phyloP scores from a whole-genome alignment of 2,113 vertebrate genomes.

The Dasyurus viverrinus region DNA sequence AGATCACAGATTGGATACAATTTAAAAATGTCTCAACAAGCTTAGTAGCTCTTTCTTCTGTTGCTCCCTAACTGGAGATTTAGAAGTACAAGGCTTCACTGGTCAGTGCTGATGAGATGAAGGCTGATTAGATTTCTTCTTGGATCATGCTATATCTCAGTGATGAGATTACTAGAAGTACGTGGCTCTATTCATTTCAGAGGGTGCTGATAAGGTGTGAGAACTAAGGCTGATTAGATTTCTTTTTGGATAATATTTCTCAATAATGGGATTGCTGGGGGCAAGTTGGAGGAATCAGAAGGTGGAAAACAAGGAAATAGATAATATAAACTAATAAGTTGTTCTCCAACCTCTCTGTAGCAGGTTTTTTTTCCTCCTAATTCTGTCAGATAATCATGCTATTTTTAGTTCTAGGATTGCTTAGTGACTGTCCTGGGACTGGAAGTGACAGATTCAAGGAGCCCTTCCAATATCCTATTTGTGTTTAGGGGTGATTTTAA shows the following conservation, averaged over 20 bases:
- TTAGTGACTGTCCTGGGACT: slow-evolving; percentile 14
- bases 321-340: neutral
- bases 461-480: neutral
- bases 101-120: neutral
- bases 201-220: neutral
- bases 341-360: slow-evolving; percentile 35
- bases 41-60: neutral
- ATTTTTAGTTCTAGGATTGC: slow-evolving; percentile 21
- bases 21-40: neutral
- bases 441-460: slow-evolving; percentile 7
- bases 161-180: neutral
- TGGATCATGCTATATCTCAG: neutral
- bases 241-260: neutral
- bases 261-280: neutral
- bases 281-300: neutral
- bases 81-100: neutral
- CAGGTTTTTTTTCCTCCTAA: neutral
- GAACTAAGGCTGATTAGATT: neutral
- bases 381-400: slow-evolving; percentile 33
- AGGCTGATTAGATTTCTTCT: neutral
- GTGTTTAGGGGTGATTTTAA: neutral
- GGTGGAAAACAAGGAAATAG: neutral
- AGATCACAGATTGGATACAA: neutral
- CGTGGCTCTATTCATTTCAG: neutral
- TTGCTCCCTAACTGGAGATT: neutral